Percentiles rank a stretch among this genome's conserved stretches.
These are phyloP conservation scores for Mizuhopecten yessoensis DNA, from an alignment of 1,140 invertebrate genomes.

Conservation along the genomic window DNA sequence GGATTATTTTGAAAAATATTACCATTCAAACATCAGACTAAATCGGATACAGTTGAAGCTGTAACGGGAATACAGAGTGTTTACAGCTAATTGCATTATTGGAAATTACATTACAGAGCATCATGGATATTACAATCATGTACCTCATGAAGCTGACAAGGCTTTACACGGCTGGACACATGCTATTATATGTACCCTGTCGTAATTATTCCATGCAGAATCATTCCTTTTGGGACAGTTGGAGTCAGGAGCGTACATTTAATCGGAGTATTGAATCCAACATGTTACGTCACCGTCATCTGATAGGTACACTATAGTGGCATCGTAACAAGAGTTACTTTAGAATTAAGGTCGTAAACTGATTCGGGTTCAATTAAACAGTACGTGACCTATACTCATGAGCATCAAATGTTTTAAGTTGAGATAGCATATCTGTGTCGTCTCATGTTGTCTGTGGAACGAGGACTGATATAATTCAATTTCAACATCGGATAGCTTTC, in stretches of 20 bases:
- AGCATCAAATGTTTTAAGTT: neutral
- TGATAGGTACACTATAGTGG: too few relatives aligned
- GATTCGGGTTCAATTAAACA: neutral
- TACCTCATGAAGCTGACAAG: neutral
- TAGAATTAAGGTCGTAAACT: neutral
- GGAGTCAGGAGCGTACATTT: neutral
- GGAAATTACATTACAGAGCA: too few relatives aligned
- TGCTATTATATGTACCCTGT: neutral
- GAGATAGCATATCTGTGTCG: neutral
- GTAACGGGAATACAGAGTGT: too few relatives aligned
- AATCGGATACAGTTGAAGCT: too few relatives aligned
- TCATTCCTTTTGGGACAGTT: neutral
- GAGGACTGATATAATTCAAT: neutral
- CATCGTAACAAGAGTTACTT: neutral
- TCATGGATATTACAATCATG: neutral
- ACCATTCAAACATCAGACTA: too few relatives aligned
- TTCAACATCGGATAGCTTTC: neutral
- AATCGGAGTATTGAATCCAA: neutral
- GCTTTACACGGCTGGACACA: neutral
- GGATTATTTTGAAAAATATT: too few relatives aligned
- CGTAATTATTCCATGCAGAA: neutral
- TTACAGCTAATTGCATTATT: too few relatives aligned
- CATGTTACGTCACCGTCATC: too few relatives aligned
- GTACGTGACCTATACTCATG: neutral
- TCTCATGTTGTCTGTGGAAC: neutral